Conservation (phyloP, 30 jellyfish, hydroid and myxozoan genomes). For the Chrysaora quinquecirrha region DNA sequence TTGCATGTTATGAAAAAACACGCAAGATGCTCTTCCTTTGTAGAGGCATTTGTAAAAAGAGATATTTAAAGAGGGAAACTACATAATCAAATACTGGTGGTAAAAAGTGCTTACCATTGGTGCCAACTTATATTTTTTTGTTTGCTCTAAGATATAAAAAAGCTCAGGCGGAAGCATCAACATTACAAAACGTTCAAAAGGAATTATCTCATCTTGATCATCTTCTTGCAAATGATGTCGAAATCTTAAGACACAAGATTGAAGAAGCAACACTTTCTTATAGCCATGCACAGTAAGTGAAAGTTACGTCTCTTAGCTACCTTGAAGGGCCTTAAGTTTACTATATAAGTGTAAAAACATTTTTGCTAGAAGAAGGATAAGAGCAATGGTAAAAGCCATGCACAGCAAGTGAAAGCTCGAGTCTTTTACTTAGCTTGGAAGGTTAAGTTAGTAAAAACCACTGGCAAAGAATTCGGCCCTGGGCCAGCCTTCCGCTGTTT, state of each 20-base stretch:
- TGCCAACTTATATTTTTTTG: neutral
- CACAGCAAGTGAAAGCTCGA: no score
- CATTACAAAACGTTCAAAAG: conserved; percentile 69
- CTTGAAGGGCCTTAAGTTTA: no score
- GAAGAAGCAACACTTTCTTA: conserved; percentile 81
- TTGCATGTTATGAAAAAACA: no score
- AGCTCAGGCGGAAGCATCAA: conserved; percentile 81
- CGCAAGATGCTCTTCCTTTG: no score
- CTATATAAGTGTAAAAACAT: no score
- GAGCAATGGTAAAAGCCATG: no score
- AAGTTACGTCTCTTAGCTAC: no score
- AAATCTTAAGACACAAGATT: conserved; percentile 76
- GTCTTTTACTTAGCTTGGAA: no score
- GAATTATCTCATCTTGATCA: conserved; percentile 78
- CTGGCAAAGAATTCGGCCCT: no score
- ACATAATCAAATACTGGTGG: neutral
- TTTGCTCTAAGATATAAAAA: conserved; percentile 45
- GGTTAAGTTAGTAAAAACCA: no score
- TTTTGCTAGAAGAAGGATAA: no score
- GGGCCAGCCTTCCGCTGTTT: no score
- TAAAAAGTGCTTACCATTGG: neutral
- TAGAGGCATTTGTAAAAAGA: neutral
- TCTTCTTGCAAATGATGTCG: conserved; percentile 89
- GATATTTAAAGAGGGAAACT: neutral
- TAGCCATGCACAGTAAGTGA: conserved; percentile 84